phyloP scores from a whole-genome alignment of 2,888 invertebrate species.

The Tryphoninae sp. region DNA sequence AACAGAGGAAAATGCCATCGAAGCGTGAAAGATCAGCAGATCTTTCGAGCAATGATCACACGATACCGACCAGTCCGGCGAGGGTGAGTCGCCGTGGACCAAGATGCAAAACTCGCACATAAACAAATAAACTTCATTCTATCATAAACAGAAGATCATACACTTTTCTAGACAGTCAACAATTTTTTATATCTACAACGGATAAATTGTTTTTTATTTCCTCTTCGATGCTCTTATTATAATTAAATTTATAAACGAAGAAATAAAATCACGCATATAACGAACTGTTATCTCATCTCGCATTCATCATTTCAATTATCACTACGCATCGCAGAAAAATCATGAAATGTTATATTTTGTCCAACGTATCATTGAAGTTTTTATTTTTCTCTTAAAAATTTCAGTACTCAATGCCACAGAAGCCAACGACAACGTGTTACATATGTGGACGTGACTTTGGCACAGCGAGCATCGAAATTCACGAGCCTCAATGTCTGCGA shows the following conservation, averaged over 20 bases:
- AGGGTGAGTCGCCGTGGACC: slow-evolving; percentile 68
- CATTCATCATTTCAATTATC: slow-evolving; percentile 7
- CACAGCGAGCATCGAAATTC: slow-evolving; percentile 85
- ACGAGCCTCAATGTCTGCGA: slow-evolving; percentile 87
- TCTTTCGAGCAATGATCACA: slow-evolving; percentile 6
- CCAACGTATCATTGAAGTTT: background rate
- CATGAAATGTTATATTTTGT: background rate
- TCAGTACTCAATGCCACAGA: slow-evolving; percentile 62
- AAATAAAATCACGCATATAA: slow-evolving; percentile 15
- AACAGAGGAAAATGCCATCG: slow-evolving; percentile 81
- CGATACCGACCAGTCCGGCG: slow-evolving; percentile 53
- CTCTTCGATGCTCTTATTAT: background rate
- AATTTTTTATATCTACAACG: background rate
- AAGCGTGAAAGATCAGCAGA: slow-evolving; percentile 77
- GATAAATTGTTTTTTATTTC: background rate
- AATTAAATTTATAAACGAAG: slow-evolving; percentile 6
- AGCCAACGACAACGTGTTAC: slow-evolving; percentile 83
- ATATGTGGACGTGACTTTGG: slow-evolving; percentile 87
- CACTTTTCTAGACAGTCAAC: slow-evolving; percentile 13
- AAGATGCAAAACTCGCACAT: slow-evolving; percentile 59
- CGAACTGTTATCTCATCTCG: background rate
- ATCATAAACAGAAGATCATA: slow-evolving; percentile 15
- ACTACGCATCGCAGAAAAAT: no score
- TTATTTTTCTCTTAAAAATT: slow-evolving; percentile 54
- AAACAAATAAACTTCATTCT: slow-evolving; percentile 25